Percentiles rank a stretch among this genome's conserved stretches.
phyloP scores from a whole-genome alignment of 2,888 invertebrate species.

The Noctuana brunneofusca region DNA sequence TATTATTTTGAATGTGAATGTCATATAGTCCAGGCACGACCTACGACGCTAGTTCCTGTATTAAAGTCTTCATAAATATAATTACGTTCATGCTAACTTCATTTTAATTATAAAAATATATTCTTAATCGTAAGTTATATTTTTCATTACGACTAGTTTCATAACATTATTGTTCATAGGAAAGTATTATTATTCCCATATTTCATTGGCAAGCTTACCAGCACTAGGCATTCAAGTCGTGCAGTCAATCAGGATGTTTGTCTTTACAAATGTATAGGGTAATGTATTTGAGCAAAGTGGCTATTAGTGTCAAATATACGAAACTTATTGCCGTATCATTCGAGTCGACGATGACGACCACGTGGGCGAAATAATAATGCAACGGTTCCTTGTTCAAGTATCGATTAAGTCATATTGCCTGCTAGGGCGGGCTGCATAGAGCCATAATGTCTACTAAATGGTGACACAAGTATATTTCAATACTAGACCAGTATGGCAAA shows the following conservation, averaged over 20 bases:
- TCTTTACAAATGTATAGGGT: slow-evolving; percentile 22
- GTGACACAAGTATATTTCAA: slow-evolving; percentile 24
- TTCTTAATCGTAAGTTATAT: neutral
- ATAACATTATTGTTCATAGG: neutral
- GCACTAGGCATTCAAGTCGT: slow-evolving; percentile 4
- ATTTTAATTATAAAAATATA: no score
- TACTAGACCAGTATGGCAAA: neutral
- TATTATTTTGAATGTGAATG: neutral
- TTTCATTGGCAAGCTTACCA: slow-evolving; percentile 12
- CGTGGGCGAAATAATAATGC: slow-evolving; percentile 34
- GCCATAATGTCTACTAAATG: slow-evolving; percentile 27
- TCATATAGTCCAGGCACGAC: neutral
- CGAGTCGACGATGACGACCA: slow-evolving; percentile 31
- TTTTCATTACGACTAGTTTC: neutral
- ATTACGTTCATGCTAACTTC: no score
- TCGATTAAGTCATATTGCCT: slow-evolving; percentile 31
- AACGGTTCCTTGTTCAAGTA: slow-evolving; percentile 31
- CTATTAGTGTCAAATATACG: slow-evolving; percentile 33
- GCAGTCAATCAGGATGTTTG: slow-evolving; percentile 32
- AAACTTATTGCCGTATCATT: slow-evolving; percentile 32
- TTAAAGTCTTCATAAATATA: neutral
- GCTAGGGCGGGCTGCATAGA: slow-evolving; percentile 24
- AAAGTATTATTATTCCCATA: neutral
- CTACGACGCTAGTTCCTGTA: no score
- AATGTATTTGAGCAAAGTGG: slow-evolving; percentile 32